Conservation (phyloP, 2,113 vertebrate genomes). For the Engystomops pustulosus region DNA sequence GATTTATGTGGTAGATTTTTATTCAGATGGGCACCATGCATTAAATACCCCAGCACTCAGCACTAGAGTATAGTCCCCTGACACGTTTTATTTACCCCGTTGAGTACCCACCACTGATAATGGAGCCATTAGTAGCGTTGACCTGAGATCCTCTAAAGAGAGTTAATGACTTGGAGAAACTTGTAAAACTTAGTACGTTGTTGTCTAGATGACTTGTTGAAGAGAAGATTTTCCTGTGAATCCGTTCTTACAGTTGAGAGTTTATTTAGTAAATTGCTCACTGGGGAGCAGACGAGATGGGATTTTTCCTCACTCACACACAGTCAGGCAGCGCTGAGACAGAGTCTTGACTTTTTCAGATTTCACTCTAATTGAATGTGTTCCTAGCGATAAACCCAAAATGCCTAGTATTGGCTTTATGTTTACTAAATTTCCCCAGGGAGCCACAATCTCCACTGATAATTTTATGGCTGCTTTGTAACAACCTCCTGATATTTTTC, state of each 20-base stretch:
- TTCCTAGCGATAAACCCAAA: conserved; percentile 57
- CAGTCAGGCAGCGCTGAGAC: conserved; percentile 21
- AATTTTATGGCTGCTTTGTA: conserved; percentile 52
- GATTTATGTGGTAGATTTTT: too few species aligned
- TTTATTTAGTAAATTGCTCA: conserved; percentile 52
- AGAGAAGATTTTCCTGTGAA: conserved; percentile 20
- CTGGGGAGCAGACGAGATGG: conserved; percentile 10
- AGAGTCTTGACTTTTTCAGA: conserved; percentile 43
- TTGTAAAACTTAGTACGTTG: background rate
- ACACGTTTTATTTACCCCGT: background rate
- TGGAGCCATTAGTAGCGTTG: background rate
- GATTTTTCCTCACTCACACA: conserved; percentile 17
- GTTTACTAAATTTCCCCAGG: conserved; percentile 53
- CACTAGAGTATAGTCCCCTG: background rate
- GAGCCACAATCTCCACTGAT: conserved; percentile 52
- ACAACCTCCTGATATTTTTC: conserved; percentile 49
- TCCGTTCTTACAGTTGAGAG: conserved; percentile 47
- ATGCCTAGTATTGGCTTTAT: conserved; percentile 49
- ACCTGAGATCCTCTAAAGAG: background rate
- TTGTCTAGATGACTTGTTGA: conserved; percentile 32
- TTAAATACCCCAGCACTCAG: background rate
- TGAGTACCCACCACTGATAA: background rate
- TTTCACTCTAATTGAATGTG: conserved; percentile 56
- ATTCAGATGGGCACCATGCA: background rate
- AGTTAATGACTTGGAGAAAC: background rate